Base-by-base conservation (phyloP, 1,140 invertebrate genomes). In the Saccostrea glomerata region DNA sequence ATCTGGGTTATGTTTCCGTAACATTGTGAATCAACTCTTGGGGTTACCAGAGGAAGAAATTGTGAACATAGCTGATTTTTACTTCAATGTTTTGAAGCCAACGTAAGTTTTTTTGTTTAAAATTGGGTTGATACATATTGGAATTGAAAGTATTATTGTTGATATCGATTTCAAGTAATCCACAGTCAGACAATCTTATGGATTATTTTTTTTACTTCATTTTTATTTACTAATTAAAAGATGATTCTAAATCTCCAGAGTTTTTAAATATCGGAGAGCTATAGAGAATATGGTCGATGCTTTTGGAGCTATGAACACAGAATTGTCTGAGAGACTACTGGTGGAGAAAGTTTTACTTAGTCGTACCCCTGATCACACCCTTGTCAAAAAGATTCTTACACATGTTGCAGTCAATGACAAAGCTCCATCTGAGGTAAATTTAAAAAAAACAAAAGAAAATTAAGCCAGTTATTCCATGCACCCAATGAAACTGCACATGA, bases 201-300 rank as follows among this genome's bases (percentile, higher is more conserved):
- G 30, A 36, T 36, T 36, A n/a, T 36, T 36, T 36, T 36, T 36
- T 1, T 1, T 1, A 36, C 30, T 36, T 36, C 30, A 0, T 2
- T 36, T 36, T 36, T 36, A n/a, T 36, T 36, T 1, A 36, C 30
- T 36, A 2, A 36, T 36, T 0, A 36, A 36, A 36, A 36, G 30
- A 36, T 36, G 30, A 36, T 36, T 36, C 30, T 36, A 36, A 36
- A 36, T 36, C 0, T 54, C 6, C 83, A 88, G 89, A 40, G 30
- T 54, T 5, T 23, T 17, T 47, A 87, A 66, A 36, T 58, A 85
- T 36, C 25, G 56, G n/a, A 63, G 6, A 63, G 86, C 86, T 23
- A 84, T 55, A 58, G 85, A 87, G 40, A 70, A 84, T 60, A 88
- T 90, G 77, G n/a, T 88, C 17, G 89, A 90, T 84, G 89, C 86